These are phyloP conservation scores for Gavia stellata DNA, from an alignment of 2,113 vertebrate genomes.

Conservation along the genomic window DNA sequence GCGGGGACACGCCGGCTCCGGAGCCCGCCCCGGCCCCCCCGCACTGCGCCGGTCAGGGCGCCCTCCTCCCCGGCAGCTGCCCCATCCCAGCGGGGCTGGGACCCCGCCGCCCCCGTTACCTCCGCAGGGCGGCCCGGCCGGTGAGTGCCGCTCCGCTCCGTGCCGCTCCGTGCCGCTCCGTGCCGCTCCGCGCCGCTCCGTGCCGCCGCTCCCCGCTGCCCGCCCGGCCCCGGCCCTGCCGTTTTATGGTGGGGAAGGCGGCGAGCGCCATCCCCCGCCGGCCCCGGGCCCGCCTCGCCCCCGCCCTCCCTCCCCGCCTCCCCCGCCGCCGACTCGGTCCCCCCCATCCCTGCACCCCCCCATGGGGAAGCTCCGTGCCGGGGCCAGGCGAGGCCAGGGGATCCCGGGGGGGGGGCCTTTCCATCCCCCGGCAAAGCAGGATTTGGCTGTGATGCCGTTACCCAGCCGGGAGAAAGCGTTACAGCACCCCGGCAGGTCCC, in stretches of 20 bases:
- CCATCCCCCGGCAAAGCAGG: background rate
- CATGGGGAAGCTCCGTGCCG: background rate
- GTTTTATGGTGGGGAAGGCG: background rate
- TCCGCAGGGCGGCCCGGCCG: background rate
- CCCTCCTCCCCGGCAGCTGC: background rate
- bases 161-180: background rate
- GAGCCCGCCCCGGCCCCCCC: background rate
- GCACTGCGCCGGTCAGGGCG: background rate
- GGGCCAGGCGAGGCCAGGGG: background rate
- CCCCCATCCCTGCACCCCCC: background rate
- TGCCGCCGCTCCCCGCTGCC: background rate
- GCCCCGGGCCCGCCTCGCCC: background rate
- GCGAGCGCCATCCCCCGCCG: background rate
- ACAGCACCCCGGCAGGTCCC: background rate
- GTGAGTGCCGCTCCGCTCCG: background rate
- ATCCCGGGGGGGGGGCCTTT: rapidly evolving
- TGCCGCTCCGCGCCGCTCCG: background rate
- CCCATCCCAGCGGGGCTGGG: background rate
- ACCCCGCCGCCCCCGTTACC: background rate
- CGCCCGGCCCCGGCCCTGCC: background rate
- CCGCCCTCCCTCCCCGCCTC: background rate
- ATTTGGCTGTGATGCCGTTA: background rate
- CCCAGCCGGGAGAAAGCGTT: background rate
- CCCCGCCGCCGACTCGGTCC: background rate
- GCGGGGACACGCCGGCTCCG: background rate